Conservation (phyloP, 2,888 invertebrate genomes). For the Frankliniella intonsa region DNA sequence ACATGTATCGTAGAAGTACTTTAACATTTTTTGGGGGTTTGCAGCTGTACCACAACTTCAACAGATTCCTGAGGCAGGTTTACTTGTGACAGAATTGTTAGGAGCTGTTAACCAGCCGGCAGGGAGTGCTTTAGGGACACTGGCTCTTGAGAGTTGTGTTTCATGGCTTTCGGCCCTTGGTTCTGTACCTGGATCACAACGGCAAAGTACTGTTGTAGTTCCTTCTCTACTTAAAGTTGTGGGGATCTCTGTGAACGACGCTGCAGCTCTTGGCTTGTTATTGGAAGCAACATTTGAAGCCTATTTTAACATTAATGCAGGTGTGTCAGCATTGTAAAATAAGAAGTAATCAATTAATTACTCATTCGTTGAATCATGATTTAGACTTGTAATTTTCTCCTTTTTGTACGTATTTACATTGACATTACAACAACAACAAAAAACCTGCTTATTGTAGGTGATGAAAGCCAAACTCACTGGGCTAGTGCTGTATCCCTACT, state of each 20-base stretch:
- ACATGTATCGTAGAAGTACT: slow-evolving; percentile 3
- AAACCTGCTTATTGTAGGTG: slow-evolving; percentile 39
- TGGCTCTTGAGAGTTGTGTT: slow-evolving; percentile 44
- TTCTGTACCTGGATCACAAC: slow-evolving; percentile 39
- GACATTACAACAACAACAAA: too few relatives aligned
- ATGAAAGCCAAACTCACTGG: slow-evolving; percentile 49
- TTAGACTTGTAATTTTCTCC: neutral
- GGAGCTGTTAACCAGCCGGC: slow-evolving; percentile 47
- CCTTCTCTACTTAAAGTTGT: slow-evolving; percentile 50
- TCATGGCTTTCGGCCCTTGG: slow-evolving; percentile 51
- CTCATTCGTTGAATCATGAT: neutral
- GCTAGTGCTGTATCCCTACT: slow-evolving; percentile 47
- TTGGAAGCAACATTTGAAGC: slow-evolving; percentile 53
- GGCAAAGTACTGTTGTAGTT: slow-evolving; percentile 47
- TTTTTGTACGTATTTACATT: slow-evolving; percentile 4
- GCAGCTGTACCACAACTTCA: slow-evolving; percentile 43
- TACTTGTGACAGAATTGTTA: slow-evolving; percentile 52
- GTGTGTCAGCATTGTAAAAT: slow-evolving; percentile 14
- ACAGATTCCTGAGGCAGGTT: slow-evolving; percentile 49
- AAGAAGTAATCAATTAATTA: slow-evolving; percentile 2
- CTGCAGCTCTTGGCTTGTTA: slow-evolving; percentile 50
- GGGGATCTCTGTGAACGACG: slow-evolving; percentile 48
- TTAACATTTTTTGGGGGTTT: neutral
- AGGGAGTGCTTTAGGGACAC: slow-evolving; percentile 43
- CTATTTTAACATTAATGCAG: slow-evolving; percentile 52